Evolutionary conservation across 2,113 vertebrate species (phyloP).

Genomic region (Solea solea): DNA sequence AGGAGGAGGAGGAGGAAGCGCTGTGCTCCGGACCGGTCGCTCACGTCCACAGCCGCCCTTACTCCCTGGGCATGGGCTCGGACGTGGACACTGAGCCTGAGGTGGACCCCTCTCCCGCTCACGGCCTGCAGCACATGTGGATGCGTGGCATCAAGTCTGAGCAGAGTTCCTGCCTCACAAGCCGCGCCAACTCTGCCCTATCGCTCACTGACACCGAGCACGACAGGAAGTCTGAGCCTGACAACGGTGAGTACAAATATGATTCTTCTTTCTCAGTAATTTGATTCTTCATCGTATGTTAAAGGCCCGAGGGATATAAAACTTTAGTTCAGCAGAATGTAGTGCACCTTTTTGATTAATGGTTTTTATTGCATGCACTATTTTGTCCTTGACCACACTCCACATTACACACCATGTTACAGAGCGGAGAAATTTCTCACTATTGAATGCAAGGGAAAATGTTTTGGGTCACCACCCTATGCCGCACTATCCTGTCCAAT

Average conservation of each 20-base stretch:
- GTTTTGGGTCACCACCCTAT: no score
- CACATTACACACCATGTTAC: neutral
- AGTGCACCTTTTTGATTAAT: constrained; percentile 32
- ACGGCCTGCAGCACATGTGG: constrained; percentile 92
- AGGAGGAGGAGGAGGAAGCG: constrained; percentile 77
- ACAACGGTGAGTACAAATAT: constrained; percentile 86
- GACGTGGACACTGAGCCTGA: constrained; percentile 93
- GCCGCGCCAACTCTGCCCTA: constrained; percentile 93
- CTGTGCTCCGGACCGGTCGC: constrained; percentile 74
- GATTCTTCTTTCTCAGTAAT: constrained; percentile 3
- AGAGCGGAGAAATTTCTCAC: neutral
- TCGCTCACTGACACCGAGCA: constrained; percentile 97
- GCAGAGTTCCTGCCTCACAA: constrained; percentile 94
- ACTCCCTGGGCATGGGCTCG: constrained; percentile 89
- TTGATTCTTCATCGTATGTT: constrained; percentile 18
- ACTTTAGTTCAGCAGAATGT: neutral
- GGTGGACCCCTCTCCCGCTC: constrained; percentile 88
- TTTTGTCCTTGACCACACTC: constrained; percentile 6
- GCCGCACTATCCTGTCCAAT: no score
- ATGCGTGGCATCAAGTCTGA: constrained; percentile 93
- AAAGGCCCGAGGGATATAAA: neutral
- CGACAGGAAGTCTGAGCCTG: constrained; percentile 95
- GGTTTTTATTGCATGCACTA: constrained; percentile 8
- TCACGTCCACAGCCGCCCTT: constrained; percentile 81
- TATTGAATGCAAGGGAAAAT: constrained; percentile 14